Evolutionary conservation across 2,797 vertebrate genomes (phyloP), one percentile per base, ranked within the genome.

Genomic region (Sebastes minor): DNA sequence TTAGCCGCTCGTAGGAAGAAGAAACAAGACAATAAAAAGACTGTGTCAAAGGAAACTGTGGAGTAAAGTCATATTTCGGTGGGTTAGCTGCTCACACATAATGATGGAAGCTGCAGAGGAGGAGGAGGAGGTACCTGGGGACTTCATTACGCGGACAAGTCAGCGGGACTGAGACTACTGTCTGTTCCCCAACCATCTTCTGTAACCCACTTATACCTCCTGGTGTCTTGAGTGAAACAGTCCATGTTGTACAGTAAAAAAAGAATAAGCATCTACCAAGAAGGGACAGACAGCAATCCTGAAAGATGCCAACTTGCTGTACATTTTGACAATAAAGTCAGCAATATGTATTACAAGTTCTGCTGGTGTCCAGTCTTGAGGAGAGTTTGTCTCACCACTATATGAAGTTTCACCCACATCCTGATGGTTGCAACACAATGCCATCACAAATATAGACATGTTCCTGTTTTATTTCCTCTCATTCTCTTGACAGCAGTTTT

Each of bases 101-200:
- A 93, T 89, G 92, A 95, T 84, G 88, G 86, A 83, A 90, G 83
- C 87, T 78, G 81, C 60, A 46, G 84, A 87, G 89, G 3, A 49
- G 3, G 42, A 53, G 49, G 52, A 53, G 52, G 83, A 92, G 85
- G 91, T 89, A 94, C 91, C 94, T 84, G 67, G 95, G 95, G 94
- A 95, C 94, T 94, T 95, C 91, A 95, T 95, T 95, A 95, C 76
- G 49, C 73, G 74, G 90, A 91, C 86, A 92, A 90, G 91, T 84
- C 75, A 86, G 86, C 25, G 11, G 78, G 73, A 86, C 72, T 62
- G 78, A 90, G 76, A 85, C 83, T 82, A 63, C 83, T n/a, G 62
- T 73, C 83, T 35, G 71, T 73, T 83, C 78, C 74, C 60, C 71
- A 78, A 64, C 81, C 64, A 33, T 81, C 74, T 66, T 68, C 71